Evolutionary conservation across 2,888 invertebrate species (phyloP), one percentile per base, ranked within the genome.

Genomic region (Microctonus aethiopoides): DNA sequence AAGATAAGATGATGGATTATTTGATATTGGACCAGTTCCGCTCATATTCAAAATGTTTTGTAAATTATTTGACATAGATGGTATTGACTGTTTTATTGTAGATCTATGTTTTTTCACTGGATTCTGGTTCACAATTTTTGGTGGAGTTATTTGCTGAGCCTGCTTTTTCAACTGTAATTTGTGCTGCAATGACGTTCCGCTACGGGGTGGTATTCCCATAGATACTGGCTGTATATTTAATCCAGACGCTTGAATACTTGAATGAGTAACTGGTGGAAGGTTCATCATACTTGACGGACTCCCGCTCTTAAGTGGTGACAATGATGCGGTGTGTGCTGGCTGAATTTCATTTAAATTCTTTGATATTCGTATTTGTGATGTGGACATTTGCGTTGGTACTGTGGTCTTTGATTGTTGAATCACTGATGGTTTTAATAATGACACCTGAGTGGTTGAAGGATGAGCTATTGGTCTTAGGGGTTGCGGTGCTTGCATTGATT

Each of bases 121-220:
- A 59, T 72, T 59, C 71, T 67, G 7, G 39, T 22, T 9, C 64
- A 68, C 0, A 7, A 68, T 9, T n/a, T 59, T 36, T 7, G 66
- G 67, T 20, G 66, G 39, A 1, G 74, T 24, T 16, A 78, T 32
- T 20, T 78, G 79, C 26, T 81, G 83, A 0, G 80, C 77, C 60
- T 84, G 83, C 59, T 86, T 85, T 34, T 84, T 85, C n/a, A 81
- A 83, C 11, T 84, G 61, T 1, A 86, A 69, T 66, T 84, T 85
- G 57, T 85, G 85, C 57, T 86, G 85, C 5, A 86, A 72, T 1
- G 84, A 80, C 0, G 82, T 82, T 0, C 83, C 83, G 0, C 77
- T 66, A 2, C 74, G 76, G 0, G 78, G 75, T 10, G 78, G 67
- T 52, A 77, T 68, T 1, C 64, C 79, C 75, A 80, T 77, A 2